Base-by-base conservation (phyloP, 1,140 invertebrate genomes). In the Conus betulinus region DNA sequence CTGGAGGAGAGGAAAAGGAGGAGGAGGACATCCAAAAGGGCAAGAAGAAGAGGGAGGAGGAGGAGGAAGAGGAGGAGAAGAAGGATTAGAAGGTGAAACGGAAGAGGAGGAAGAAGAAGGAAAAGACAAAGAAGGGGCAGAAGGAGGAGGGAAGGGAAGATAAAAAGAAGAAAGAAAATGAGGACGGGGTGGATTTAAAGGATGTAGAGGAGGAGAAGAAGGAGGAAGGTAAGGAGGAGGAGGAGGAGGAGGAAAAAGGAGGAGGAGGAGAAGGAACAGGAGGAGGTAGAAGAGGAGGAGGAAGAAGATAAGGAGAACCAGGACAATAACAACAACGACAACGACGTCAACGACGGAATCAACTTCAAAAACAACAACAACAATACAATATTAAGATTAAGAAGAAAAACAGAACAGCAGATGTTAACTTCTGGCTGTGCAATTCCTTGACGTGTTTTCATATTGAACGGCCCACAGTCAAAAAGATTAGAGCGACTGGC, bases 11-110 rank as follows among this genome's bases (percentile, higher is more conserved):
- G 84, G 67, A 60, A 51, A 60, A 60, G n/a, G 25, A 1, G 11
- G 78, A 81, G 78, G 6, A n/a, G 23, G 71, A 74, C 8, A 74
- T 8, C 8, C 8, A 74, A 60, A 85, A n/a, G 17, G 84, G 57
- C 1, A 13, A 39, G 23, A 7, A 13, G 60, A 51, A n/a, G 3
- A 23, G 17, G 60, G 71, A 25, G 51, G 84, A 85, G 84, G 67
- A 57, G 51, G 84, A 85, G 84, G 67, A 63, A 17, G 60, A 8
- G 25, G 83, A 84, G 83, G 60, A 84, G 83, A 84, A 53, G 60
- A 53, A 84, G n/a, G 15, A 60, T 13, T 10, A 53, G 79, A 82
- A 27, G 27, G 11, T 15, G 1, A 13, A 39, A 63, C 0, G 53
- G 55, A 63, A 17, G 60, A 8, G 25, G 83, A 84, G 83, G 60